Evolutionary conservation across 1,140 invertebrate species (phyloP), one percentile per base, ranked within the genome.

Genomic region (Cydia strobilella): DNA sequence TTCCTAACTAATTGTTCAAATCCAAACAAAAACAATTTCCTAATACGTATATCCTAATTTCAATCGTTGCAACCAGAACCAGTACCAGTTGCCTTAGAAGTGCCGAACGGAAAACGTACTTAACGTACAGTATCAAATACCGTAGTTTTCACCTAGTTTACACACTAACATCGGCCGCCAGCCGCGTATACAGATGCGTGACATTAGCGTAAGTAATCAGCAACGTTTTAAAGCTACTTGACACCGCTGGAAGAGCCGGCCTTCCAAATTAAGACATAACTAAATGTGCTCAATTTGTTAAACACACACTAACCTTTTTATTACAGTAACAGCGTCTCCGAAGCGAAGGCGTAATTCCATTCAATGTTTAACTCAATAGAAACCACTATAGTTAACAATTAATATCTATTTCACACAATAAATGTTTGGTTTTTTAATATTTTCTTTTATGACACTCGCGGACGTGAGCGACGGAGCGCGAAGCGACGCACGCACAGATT

Each of bases 241-340:
- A 90, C 81, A 87, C 84, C 79, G 77, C 82, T 85, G 82, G 80
- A 89, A 48, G 15, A 72, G 78, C 82, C 86, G 85, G 87, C 86
- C 84, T 81, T 80, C 90, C 89, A 90, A 90, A 90, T 90, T 90
- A 88, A 92, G 89, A 83, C 85, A 85, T 82, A 77, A 82, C 83
- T 86, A 77, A 82, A 80, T 85, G 79, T 82, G 79, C 82, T 79
- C 75, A 75, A 73, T 75, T 76, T 86, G 83, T 79, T 45, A 79
- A 74, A 79, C 77, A 84, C 83, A 78, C 78, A 90, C 90, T 89
- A 84, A 90, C 89, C 90, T 90, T 83, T 86, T 82, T 87, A 75
- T 74, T 69, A 73, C 76, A 81, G 72, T 79, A 73, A 74, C 79
- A 62, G 65, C 79, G 77, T 72, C 82, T 77, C 72, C 75, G 77